Percentiles rank a stretch among this genome's conserved stretches.
phyloP scores from a whole-genome alignment of 2,797 vertebrate species.

The Poeciliopsis presidionis region DNA sequence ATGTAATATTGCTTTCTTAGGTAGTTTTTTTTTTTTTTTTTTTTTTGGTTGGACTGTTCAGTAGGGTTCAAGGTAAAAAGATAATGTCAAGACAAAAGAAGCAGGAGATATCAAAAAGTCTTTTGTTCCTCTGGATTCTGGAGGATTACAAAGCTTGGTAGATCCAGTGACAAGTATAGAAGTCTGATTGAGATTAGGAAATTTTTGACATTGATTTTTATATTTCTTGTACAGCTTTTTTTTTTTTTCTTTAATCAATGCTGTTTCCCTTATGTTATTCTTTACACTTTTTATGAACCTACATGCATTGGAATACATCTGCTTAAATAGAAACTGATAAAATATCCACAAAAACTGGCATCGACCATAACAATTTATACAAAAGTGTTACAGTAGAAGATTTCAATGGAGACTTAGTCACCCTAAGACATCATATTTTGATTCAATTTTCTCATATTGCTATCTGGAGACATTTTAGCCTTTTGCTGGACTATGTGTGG shows the following conservation, averaged over 20 bases:
- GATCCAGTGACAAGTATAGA: background rate
- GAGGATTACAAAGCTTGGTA: background rate
- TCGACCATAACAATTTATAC: background rate
- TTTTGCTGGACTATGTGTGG: background rate
- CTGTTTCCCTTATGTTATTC: background rate
- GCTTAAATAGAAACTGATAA: background rate
- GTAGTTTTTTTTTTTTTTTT: background rate
- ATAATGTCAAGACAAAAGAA: background rate
- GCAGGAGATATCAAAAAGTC: background rate
- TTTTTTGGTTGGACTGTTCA: background rate
- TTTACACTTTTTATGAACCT: background rate
- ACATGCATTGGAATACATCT: background rate
- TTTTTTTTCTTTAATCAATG: background rate
- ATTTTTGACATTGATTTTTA: background rate
- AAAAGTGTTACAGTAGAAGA: background rate
- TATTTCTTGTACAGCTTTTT: background rate
- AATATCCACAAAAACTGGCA: background rate
- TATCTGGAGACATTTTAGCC: background rate
- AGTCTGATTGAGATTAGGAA: background rate
- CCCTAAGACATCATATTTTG: background rate
- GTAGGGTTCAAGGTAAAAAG: background rate
- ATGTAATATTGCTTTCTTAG: background rate
- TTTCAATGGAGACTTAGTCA: background rate
- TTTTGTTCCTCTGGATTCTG: conserved; percentile 1
- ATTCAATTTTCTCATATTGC: background rate